phyloP scores from a whole-genome alignment of 2,888 invertebrate genomes.

The Craniophora ligustri region DNA sequence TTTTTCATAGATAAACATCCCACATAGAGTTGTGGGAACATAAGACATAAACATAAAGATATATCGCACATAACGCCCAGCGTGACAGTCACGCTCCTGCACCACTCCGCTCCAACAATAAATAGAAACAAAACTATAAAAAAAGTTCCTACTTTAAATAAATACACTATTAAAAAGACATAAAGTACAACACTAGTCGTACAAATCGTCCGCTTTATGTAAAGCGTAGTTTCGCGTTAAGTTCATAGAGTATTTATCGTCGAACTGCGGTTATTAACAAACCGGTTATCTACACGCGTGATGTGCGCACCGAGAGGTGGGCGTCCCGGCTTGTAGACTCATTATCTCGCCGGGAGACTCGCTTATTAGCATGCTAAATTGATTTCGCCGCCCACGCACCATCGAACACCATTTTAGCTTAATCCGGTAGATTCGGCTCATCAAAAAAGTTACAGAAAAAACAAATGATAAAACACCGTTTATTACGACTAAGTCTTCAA shows the following conservation, averaged over 20 bases:
- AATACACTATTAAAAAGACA: conserved; percentile 71
- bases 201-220: conserved; percentile 62
- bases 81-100: conserved; percentile 63
- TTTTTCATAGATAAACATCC: conserved; percentile 54
- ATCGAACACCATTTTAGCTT: conserved; percentile 45
- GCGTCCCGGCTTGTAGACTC: conserved; percentile 62
- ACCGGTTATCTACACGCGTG: conserved; percentile 55
- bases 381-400: conserved; percentile 71
- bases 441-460: conserved; percentile 29
- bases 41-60: conserved; percentile 67
- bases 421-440: conserved; percentile 30
- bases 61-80: conserved; percentile 64
- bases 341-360: conserved; percentile 71
- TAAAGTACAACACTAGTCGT: conserved; percentile 62
- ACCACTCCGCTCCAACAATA: conserved; percentile 59
- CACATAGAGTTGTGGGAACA: conserved; percentile 63
- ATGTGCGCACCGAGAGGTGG: conserved; percentile 53
- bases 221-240: conserved; percentile 62
- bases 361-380: conserved; percentile 77
- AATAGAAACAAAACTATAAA: conserved; percentile 69
- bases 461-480: conserved; percentile 29
- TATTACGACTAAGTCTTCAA: conserved; percentile 43
- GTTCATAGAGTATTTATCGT: conserved; percentile 65
- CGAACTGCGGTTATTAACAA: conserved; percentile 52
- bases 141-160: conserved; percentile 67